These are phyloP conservation scores for Orchesellides sinensis DNA, from an alignment of 2,888 invertebrate genomes.

Conservation along the genomic window DNA sequence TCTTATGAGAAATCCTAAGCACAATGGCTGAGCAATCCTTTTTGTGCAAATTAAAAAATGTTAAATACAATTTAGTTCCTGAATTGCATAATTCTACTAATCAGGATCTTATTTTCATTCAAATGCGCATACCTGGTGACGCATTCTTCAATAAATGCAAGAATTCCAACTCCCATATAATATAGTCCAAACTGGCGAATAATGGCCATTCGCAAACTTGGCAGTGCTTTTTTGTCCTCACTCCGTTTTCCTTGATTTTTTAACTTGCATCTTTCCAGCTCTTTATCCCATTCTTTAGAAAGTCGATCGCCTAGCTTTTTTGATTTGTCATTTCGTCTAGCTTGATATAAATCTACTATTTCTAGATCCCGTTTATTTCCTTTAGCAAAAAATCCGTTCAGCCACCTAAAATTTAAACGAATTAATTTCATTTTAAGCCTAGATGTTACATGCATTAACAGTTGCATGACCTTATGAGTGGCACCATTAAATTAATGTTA, in stretches of 20 bases:
- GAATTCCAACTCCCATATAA: constrained; percentile 76
- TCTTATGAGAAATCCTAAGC: constrained; percentile 72
- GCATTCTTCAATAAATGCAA: constrained; percentile 77
- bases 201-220: constrained; percentile 77
- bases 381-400: constrained; percentile 85
- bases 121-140: constrained; percentile 65
- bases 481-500: no score
- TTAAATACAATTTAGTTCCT: no score
- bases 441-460: background rate
- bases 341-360: constrained; percentile 85
- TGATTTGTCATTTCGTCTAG: constrained; percentile 85
- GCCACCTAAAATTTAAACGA: constrained; percentile 82
- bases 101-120: no score
- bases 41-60: background rate
- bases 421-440: background rate
- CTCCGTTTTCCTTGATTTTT: constrained; percentile 19
- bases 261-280: constrained; percentile 52
- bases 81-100: no score
- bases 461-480: no score
- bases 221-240: constrained; percentile 70
- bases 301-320: constrained; percentile 82
- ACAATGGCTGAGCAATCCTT: constrained; percentile 72
- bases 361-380: constrained; percentile 86
- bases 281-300: constrained; percentile 76
- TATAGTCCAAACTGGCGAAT: constrained; percentile 76